Base-by-base conservation (phyloP, 1,140 invertebrate species). In the Carposina sasakii region DNA sequence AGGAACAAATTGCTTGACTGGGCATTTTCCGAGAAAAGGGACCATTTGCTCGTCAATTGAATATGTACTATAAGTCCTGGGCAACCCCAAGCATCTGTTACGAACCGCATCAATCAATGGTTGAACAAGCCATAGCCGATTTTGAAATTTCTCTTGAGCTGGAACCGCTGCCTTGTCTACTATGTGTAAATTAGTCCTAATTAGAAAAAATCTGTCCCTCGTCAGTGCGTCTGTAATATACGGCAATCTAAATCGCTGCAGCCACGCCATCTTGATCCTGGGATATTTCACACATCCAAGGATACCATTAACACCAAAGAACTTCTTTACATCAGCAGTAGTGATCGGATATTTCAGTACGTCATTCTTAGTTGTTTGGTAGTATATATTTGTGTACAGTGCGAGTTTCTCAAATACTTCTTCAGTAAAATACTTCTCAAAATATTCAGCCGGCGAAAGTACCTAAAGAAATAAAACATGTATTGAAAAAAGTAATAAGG, bases 251-350 rank as follows among this genome's bases (percentile, higher is more conserved):
- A 39, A 50, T 16, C 48, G 49, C 41, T 22, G 16, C 20, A 46
- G 33, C 60, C 63, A 63, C 37, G 60, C 63, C 56, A 57, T 52
- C 9, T 42, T 34, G 9, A 57, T 2, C 40, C 54, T 44, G 21
- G 54, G 61, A 26, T 54, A 59, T 19, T 44, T 39, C 22, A 61
- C 44, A 19, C 49, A 56, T 12, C 59, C 60, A 45, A 63, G 54
- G n/a, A 60, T 34, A 21, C 50, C 26, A 17, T 51, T 39, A 21
- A 54, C n/a, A 19, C 47, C 52, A 20, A 49, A 28, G 17, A 54
- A 20, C 37, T 54, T 54, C 26, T 20, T 34, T 19, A 54, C 51
- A 36, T 54, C 47, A 8, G 34, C n/a, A 8, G 13, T 22, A 6
- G 44, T 48, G 20, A 17, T 41, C n/a, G n/a, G n/a, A n/a, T n/a